Evolutionary conservation across 2,113 vertebrate genomes (phyloP).

Genomic region (Chunga burmeisteri): DNA sequence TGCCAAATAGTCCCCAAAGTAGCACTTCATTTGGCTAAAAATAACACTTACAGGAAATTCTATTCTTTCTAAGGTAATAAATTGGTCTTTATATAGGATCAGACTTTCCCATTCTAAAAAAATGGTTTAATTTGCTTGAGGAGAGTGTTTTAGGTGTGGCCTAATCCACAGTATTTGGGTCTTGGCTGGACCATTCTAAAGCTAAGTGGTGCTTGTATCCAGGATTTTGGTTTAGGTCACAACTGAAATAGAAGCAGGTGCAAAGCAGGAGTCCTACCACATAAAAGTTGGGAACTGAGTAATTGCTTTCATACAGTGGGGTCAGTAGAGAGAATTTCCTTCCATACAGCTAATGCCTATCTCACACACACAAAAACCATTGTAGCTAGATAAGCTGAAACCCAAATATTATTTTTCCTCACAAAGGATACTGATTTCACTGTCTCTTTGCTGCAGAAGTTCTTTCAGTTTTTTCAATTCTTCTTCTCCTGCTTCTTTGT

Average conservation of each 20-base stretch:
- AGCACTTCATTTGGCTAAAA: slow-evolving; percentile 36
- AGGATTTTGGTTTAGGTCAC: not conserved
- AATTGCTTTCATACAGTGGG: not conserved
- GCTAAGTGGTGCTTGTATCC: not conserved
- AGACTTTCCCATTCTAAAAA: not conserved
- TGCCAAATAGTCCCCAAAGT: not conserved
- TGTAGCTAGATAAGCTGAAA: not conserved
- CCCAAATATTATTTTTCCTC: not conserved
- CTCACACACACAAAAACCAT: not conserved
- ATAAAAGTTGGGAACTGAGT: not conserved
- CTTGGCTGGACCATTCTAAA: not conserved
- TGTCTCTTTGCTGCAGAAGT: slow-evolving; percentile 85
- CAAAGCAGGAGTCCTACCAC: not conserved
- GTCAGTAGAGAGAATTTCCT: not conserved
- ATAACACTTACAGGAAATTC: slow-evolving; percentile 23
- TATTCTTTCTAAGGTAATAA: slow-evolving; percentile 21
- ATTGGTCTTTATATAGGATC: not conserved
- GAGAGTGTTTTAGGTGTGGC: not conserved
- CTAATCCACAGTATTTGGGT: not conserved
- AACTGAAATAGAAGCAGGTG: not conserved
- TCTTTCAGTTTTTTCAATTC: slow-evolving; percentile 80
- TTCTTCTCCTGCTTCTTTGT: not conserved
- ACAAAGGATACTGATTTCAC: slow-evolving; percentile 96
- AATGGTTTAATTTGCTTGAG: not conserved
- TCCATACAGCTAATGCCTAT: not conserved